phyloP scores from a whole-genome alignment of 1,140 invertebrate genomes.

The Drosophila biarmipes region DNA sequence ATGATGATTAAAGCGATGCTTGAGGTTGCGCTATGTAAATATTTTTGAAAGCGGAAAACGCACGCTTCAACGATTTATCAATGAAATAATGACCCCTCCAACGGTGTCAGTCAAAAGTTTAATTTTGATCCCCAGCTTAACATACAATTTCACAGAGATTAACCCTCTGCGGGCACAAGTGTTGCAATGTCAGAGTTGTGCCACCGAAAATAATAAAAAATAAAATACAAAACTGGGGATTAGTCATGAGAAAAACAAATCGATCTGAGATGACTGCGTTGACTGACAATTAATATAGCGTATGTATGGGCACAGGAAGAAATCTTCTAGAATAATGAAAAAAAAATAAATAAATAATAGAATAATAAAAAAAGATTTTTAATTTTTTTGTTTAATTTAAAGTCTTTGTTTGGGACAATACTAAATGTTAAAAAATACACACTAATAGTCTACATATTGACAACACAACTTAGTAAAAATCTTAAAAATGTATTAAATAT shows the following conservation, averaged over 20 bases:
- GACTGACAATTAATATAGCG: constrained; percentile 41
- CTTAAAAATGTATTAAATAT: no score
- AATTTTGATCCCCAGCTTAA: constrained; percentile 30
- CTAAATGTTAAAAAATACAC: no score
- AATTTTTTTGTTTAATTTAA: not conserved
- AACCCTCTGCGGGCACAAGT: constrained; percentile 31
- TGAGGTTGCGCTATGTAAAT: constrained; percentile 34
- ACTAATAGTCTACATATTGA: no score
- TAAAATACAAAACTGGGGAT: constrained; percentile 28
- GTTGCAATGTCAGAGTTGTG: constrained; percentile 55
- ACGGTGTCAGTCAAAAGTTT: constrained; percentile 54
- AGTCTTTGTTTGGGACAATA: no score
- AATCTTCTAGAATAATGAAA: not conserved
- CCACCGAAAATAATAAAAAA: constrained; percentile 37
- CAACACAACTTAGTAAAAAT: no score
- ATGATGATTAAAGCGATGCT: constrained; percentile 26
- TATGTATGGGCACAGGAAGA: not conserved
- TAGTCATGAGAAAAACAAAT: constrained; percentile 31
- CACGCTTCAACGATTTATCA: constrained; percentile 65
- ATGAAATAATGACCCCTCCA: constrained; percentile 60
- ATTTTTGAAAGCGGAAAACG: constrained; percentile 13
- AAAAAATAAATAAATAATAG: not conserved
- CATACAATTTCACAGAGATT: constrained; percentile 71
- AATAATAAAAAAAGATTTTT: no score
- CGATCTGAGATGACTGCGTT: constrained; percentile 28